phyloP scores from a whole-genome alignment of 2,888 invertebrate species.

The Pachycephus smyrnensis region DNA sequence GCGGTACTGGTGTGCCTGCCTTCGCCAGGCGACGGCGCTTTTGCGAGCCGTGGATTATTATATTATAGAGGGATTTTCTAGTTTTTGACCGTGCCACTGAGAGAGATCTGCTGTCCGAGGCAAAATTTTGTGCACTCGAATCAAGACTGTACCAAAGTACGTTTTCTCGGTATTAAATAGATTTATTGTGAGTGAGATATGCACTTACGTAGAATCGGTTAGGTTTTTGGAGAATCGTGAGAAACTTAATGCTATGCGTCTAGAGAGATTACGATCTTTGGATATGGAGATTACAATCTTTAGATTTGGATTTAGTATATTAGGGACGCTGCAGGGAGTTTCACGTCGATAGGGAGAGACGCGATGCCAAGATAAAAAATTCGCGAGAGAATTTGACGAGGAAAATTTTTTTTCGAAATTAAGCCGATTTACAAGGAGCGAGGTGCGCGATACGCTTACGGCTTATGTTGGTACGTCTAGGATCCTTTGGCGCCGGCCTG shows the following conservation, averaged over 20 bases:
- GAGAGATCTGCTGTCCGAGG: background rate
- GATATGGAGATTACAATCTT: background rate
- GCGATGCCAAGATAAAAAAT: background rate
- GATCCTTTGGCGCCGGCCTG: background rate
- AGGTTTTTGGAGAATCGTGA: background rate
- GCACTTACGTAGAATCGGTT: background rate
- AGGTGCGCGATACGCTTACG: background rate
- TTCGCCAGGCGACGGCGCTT: conserved; percentile 45
- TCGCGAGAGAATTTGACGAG: background rate
- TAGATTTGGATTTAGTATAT: background rate
- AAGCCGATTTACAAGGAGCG: background rate
- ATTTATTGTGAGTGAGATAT: background rate
- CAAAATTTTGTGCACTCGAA: background rate
- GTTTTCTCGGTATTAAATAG: background rate
- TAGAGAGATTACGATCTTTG: background rate
- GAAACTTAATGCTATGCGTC: background rate
- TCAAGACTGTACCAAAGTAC: background rate
- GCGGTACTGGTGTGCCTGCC: conserved; percentile 43
- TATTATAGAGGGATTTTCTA: conserved; percentile 34
- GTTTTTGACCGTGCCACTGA: background rate
- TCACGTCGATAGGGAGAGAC: too few relatives aligned
- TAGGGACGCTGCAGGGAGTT: background rate
- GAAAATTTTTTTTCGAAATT: background rate
- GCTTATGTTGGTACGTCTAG: background rate
- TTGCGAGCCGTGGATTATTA: conserved; percentile 47